These are phyloP conservation scores for Hyposoter didymator DNA, from an alignment of 2,888 invertebrate species.

Conservation along the genomic window DNA sequence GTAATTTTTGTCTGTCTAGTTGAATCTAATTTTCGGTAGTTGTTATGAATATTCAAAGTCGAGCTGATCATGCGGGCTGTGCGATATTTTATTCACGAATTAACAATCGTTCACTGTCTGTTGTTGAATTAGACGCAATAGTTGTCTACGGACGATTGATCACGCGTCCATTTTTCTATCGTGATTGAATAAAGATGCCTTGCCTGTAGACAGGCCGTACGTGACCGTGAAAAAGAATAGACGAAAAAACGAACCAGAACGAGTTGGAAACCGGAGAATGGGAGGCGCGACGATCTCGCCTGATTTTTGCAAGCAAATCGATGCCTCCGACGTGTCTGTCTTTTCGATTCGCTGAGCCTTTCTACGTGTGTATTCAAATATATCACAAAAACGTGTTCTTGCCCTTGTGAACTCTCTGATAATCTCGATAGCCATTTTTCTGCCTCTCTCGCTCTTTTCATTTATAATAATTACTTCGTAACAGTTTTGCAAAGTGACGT, in stretches of 20 bases:
- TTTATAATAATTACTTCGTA: not conserved
- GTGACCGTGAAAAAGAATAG: not conserved
- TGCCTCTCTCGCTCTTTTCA: not conserved
- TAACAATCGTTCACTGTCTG: slow-evolving; percentile 15
- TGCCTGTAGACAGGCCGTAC: not conserved
- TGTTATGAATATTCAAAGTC: not conserved
- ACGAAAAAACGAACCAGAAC: slow-evolving; percentile 19
- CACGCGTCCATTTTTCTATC: slow-evolving; percentile 19
- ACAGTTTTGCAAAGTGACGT: slow-evolving; percentile 23
- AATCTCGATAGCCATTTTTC: not conserved
- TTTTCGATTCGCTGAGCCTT: slow-evolving; percentile 36
- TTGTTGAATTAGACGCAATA: slow-evolving; percentile 40
- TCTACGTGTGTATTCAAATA: slow-evolving; percentile 3
- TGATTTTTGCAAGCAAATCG: slow-evolving; percentile 62
- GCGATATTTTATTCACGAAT: slow-evolving; percentile 1
- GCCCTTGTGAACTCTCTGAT: not conserved
- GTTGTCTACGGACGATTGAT: slow-evolving; percentile 22
- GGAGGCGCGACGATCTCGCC: slow-evolving; percentile 42
- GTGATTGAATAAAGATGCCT: slow-evolving; percentile 18
- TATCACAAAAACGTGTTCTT: slow-evolving; percentile 4
- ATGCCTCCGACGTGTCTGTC: slow-evolving; percentile 48
- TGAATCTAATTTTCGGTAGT: not conserved
- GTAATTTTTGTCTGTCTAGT: not conserved
- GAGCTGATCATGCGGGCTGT: slow-evolving; percentile 7
- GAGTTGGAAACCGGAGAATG: not conserved